Conservation (phyloP, 2,888 invertebrate genomes). For the Hybos culiciformis region DNA sequence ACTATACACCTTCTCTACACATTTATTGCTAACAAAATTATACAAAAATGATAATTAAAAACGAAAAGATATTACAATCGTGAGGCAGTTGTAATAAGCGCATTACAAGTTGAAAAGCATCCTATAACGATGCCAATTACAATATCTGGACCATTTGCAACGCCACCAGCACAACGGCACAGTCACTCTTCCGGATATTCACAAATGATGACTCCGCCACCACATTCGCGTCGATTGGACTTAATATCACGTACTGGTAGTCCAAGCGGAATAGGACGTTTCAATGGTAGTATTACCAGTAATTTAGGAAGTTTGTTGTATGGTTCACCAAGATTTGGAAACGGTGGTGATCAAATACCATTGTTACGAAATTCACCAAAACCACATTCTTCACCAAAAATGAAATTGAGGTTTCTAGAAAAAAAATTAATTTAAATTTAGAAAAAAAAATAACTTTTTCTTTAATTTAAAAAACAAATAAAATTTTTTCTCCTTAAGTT, state of each 20-base stretch:
- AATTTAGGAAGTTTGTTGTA: conserved; percentile 28
- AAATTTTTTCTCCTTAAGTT: background rate
- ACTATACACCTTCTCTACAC: conserved; percentile 1
- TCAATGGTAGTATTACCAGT: conserved; percentile 47
- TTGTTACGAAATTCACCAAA: conserved; percentile 45
- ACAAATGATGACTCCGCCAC: conserved; percentile 55
- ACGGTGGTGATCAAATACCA: conserved; percentile 40
- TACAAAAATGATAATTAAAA: background rate
- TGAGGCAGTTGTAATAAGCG: conserved; percentile 84
- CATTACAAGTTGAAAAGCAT: conserved; percentile 84
- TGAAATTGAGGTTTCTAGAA: conserved; percentile 68
- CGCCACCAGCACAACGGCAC: conserved; percentile 50
- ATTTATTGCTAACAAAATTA: background rate
- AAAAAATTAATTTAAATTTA: too few species aligned
- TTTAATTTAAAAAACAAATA: background rate
- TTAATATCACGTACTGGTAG: conserved; percentile 36
- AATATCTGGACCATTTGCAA: conserved; percentile 69
- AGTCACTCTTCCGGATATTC: conserved; percentile 43
- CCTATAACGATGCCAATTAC: conserved; percentile 76
- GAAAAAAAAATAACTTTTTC: background rate
- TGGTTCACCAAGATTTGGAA: conserved; percentile 46
- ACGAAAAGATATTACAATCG: conserved; percentile 78
- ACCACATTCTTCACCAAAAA: conserved; percentile 76
- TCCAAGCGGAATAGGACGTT: conserved; percentile 42
- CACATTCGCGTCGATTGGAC: conserved; percentile 45